Percentiles rank a stretch among this genome's conserved stretches.
Conservation (phyloP, 2,113 vertebrate genomes). For the Dicaeum eximium region DNA sequence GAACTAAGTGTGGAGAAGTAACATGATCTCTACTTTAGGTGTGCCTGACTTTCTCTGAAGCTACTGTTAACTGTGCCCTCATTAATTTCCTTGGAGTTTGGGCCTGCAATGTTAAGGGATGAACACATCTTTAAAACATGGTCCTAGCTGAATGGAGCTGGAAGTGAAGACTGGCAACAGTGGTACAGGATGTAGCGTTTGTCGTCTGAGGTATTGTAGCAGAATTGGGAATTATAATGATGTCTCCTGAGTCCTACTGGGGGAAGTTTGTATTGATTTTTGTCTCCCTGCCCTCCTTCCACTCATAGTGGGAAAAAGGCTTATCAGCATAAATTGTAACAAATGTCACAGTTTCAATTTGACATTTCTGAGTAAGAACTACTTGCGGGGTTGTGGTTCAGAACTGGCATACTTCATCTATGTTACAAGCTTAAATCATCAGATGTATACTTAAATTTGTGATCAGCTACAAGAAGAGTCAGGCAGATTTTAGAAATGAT, state of each 20-base stretch:
- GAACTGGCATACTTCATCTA: not conserved
- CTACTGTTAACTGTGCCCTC: not conserved
- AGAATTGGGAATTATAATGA: not conserved
- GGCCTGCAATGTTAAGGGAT: not conserved
- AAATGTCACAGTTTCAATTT: not conserved
- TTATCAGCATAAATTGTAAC: not conserved
- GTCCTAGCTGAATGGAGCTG: not conserved
- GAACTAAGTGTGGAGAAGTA: not conserved
- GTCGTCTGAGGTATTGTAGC: not conserved
- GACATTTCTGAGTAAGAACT: not conserved
- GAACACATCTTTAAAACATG: not conserved
- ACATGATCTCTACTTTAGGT: not conserved
- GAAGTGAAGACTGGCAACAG: not conserved
- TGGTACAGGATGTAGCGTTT: not conserved
- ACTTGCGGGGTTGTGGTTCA: not conserved
- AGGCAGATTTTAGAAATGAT: not conserved
- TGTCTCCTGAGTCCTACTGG: not conserved
- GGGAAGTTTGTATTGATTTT: not conserved
- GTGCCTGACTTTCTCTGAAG: not conserved
- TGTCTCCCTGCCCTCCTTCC: not conserved
- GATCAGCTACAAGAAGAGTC: not conserved
- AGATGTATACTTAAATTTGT: not conserved
- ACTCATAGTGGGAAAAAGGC: not conserved
- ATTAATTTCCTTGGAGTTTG: not conserved
- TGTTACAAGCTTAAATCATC: not conserved